Evolutionary conservation across 2,113 vertebrate species (phyloP), one percentile per base, ranked within the genome.

Genomic region (Zootoca vivipara): DNA sequence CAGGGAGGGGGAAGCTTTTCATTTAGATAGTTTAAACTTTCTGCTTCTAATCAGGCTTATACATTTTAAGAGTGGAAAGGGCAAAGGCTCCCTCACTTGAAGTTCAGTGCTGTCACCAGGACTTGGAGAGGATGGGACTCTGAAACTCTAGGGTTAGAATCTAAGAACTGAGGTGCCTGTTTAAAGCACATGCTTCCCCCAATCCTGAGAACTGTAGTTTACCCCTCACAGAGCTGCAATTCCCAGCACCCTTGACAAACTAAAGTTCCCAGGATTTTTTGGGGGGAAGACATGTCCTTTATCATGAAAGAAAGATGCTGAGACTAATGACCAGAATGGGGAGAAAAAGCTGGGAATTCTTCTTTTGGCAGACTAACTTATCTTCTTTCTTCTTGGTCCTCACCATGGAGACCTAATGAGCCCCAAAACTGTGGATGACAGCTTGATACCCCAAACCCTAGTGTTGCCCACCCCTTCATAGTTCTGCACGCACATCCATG

Each of bases 21-120:
- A 85, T 67, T 87, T 42, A 10, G 46, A 90, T 20, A 15, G 78
- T 82, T 52, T 78, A 90, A 92, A 92, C 80, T 91, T 90, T 84
- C 12, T 86, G 28, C 28, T 93, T 86, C 56, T 79, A 42, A 5
- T n/a, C n/a, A 81, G 91, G 1, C 8, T 5, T 18, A 89, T 89
- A 78, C 62, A 1, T 73, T 33, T n/a, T 69, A 16, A 89, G 42
- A 87, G 77, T 20, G 42, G 33, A 72, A 70, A 79, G 30, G 42
- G 18, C 9, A 20, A 22, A 46, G 2, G 85, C 12, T 75, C 18
- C 8, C 46, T 87, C 52, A 26, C 69, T 75, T 74, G 82, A 83
- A 83, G n/a, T 65, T 56, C 38, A 75, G 64, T 42, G 26, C 67
- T 79, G 35, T 9, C 38, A 42, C 26, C 9, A 62, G 26, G 46